phyloP scores from a whole-genome alignment of 1,140 invertebrate species.

The Holotrichia oblita region DNA sequence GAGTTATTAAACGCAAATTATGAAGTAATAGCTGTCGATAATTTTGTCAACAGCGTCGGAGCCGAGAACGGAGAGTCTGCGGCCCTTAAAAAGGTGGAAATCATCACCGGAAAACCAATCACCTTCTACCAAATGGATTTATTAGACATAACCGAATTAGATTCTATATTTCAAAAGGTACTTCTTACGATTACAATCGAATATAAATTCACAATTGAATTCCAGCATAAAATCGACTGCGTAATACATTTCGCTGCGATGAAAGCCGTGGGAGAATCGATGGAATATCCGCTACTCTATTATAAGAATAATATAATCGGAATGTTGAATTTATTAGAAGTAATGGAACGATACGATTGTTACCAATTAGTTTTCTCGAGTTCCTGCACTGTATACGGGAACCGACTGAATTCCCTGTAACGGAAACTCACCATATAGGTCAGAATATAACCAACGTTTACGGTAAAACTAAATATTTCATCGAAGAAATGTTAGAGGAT shows the following conservation, averaged over 20 bases:
- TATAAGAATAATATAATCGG: constrained; percentile 93
- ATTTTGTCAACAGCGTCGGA: constrained; percentile 77
- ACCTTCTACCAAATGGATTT: constrained; percentile 83
- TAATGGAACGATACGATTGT: constrained; percentile 82
- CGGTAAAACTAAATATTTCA: constrained; percentile 89
- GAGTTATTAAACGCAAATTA: constrained; percentile 85
- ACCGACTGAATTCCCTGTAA: constrained; percentile 85
- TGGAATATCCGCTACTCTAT: constrained; percentile 88
- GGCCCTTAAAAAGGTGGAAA: constrained; percentile 77
- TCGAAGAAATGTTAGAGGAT: constrained; percentile 92
- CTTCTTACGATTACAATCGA: constrained; percentile 30
- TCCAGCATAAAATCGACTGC: constrained; percentile 83
- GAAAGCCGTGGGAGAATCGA: constrained; percentile 95
- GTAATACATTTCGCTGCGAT: constrained; percentile 96
- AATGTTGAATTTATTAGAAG: constrained; percentile 87
- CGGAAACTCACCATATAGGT: constrained; percentile 86
- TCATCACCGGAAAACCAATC: constrained; percentile 82
- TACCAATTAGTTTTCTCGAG: constrained; percentile 92
- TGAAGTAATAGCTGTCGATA: constrained; percentile 84
- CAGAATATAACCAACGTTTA: constrained; percentile 76
- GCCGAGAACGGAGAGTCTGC: constrained; percentile 69
- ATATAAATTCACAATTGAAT: constrained; percentile 40
- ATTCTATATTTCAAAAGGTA: constrained; percentile 79
- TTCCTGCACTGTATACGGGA: constrained; percentile 95
- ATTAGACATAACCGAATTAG: constrained; percentile 72